Percentiles rank a stretch among this genome's conserved stretches.
These are phyloP conservation scores for Ericerus pela DNA, from an alignment of 1,140 invertebrate species.

Conservation along the genomic window DNA sequence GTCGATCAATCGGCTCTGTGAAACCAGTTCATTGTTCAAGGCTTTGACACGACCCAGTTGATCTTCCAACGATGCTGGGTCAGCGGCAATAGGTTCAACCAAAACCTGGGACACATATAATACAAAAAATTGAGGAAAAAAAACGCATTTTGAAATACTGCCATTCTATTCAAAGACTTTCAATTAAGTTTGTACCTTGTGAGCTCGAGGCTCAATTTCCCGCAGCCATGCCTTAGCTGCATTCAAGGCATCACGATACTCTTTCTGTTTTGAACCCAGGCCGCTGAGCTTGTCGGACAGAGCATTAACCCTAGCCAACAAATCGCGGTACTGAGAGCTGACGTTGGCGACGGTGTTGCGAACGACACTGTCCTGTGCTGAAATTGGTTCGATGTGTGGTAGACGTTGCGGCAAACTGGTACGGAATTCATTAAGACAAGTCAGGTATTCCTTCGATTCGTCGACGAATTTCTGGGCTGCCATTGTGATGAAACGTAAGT, in stretches of 20 bases:
- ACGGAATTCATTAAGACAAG: constrained; percentile 67
- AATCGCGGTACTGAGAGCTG: constrained; percentile 54
- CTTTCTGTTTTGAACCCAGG: constrained; percentile 57
- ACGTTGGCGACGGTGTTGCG: constrained; percentile 53
- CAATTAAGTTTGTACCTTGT: constrained; percentile 28
- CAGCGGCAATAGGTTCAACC: constrained; percentile 66
- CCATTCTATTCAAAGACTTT: too few relatives aligned
- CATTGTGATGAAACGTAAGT: constrained; percentile 86
- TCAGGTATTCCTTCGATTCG: constrained; percentile 77
- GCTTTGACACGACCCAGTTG: constrained; percentile 71
- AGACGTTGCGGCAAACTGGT: constrained; percentile 62
- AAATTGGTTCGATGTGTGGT: constrained; percentile 52
- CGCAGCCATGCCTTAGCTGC: constrained; percentile 69
- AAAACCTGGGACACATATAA: constrained; percentile 1
- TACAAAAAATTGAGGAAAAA: not conserved
- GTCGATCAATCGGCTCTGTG: constrained; percentile 70
- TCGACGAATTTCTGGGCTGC: constrained; percentile 87
- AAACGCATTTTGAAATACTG: too few relatives aligned
- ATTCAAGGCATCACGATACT: constrained; percentile 68
- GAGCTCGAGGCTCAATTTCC: constrained; percentile 41
- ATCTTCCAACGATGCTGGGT: constrained; percentile 72
- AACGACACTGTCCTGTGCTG: constrained; percentile 50
- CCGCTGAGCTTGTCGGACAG: constrained; percentile 61
- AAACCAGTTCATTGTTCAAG: constrained; percentile 70
- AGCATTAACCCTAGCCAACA: constrained; percentile 62